Percentiles rank a stretch among this genome's conserved stretches.
Conservation (phyloP, 35 echinoderm and acorn worm species). For the Anneissia japonica region DNA sequence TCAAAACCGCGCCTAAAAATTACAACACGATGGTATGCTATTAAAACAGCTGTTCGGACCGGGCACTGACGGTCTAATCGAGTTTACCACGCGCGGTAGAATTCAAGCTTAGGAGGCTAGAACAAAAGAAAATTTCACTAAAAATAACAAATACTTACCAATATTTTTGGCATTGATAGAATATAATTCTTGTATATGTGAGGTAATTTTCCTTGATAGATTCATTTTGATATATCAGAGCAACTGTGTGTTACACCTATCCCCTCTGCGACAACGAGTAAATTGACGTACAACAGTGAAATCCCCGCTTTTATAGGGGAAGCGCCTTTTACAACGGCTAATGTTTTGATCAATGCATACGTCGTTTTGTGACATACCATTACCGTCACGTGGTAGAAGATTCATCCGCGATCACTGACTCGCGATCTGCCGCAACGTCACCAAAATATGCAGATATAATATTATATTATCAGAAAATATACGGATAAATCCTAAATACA, state of each 20-base stretch:
- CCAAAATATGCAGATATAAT: no score
- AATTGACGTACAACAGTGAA: neutral
- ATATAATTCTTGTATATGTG: neutral
- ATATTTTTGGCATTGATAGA: neutral
- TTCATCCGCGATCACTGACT: neutral
- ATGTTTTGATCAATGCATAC: neutral
- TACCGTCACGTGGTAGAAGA: neutral
- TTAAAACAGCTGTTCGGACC: neutral
- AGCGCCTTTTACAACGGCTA: neutral
- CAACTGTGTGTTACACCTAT: neutral
- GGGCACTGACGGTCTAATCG: neutral
- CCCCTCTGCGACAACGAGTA: neutral
- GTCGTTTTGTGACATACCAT: neutral
- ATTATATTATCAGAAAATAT: no score
- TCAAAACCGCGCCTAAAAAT: constrained; percentile 1
- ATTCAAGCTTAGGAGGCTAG: neutral
- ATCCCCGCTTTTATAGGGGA: neutral
- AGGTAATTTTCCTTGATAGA: neutral
- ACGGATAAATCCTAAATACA: no score
- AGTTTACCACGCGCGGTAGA: neutral
- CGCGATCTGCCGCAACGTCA: neutral
- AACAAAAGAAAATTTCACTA: neutral
- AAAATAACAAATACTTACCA: neutral
- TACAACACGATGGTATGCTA: no score
- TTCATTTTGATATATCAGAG: neutral